A percentile compares a stretch with the other conserved stretches of the same genome.
These are phyloP conservation scores for Parochlus steinenii DNA, from an alignment of 2,888 invertebrate genomes.

Conservation along the genomic window DNA sequence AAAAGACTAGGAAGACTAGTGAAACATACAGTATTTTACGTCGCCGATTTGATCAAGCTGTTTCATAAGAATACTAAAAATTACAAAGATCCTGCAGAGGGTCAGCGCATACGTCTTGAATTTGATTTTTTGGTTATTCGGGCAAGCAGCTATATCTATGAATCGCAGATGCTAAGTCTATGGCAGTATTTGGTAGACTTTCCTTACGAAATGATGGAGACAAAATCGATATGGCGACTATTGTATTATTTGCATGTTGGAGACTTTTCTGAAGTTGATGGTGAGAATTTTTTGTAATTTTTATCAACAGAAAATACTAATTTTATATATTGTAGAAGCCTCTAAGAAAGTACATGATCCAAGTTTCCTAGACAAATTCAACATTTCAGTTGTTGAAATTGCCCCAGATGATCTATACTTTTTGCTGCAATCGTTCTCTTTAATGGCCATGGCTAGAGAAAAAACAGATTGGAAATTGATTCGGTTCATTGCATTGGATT, in stretches of 20 bases:
- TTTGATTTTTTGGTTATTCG: slow-evolving; percentile 55
- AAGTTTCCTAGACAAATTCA: slow-evolving; percentile 37
- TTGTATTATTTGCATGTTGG: slow-evolving; percentile 44
- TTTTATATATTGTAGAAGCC: slow-evolving; percentile 27
- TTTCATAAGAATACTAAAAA: background rate
- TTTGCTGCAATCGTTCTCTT: slow-evolving; percentile 58
- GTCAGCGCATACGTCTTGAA: slow-evolving; percentile 46
- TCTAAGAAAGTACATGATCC: slow-evolving; percentile 31
- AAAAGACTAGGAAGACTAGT: slow-evolving; percentile 49
- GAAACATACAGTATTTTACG: slow-evolving; percentile 53
- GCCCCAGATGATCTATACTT: slow-evolving; percentile 61
- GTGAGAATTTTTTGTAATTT: slow-evolving; percentile 9
- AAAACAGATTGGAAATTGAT: slow-evolving; percentile 46
- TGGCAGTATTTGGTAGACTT: slow-evolving; percentile 70
- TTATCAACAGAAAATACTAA: slow-evolving; percentile 10
- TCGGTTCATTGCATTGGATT: slow-evolving; percentile 43
- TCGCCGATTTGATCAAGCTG: slow-evolving; percentile 41
- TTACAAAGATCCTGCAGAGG: slow-evolving; percentile 30
- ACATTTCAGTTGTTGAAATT: slow-evolving; percentile 43
- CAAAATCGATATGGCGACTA: slow-evolving; percentile 44
- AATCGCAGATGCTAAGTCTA: slow-evolving; percentile 52
- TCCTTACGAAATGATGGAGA: slow-evolving; percentile 44
- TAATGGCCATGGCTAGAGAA: slow-evolving; percentile 54
- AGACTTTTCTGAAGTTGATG: slow-evolving; percentile 17
- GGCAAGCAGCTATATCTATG: slow-evolving; percentile 50